Base-by-base conservation (phyloP, 2,888 invertebrate species). In the Diachrysia chrysitis region DNA sequence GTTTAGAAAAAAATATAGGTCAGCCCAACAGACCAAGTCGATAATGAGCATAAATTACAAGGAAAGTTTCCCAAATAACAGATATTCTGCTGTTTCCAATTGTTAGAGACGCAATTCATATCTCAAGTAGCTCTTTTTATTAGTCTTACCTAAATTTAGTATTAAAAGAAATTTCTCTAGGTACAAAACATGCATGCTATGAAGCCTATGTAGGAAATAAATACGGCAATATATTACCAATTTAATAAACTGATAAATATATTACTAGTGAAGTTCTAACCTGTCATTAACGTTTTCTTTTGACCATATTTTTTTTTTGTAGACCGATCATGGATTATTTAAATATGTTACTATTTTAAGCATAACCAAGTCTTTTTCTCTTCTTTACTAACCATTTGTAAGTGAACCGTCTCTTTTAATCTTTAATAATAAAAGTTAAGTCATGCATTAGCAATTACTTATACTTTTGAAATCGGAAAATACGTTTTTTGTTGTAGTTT, bases 1-100 rank as follows among this genome's bases (percentile, higher is more conserved):
- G 42, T 42, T 42, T n/a, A 6, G 42, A 42, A 42, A 42, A 42
- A 42, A n/a, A 42, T n/a, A 42, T 42, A n/a, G 42, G 42, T 42
- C 42, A 42, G 7, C 42, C 14, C 14, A 14, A 37, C 37, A 37
- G 37, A 10, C 25, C 25, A 25, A 25, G 25, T 3, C 25, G 25
- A 3, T 3, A 25, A 25, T 25, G 25, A 25, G 25, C 25, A 25
- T 25, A 42, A 5, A 42, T 42, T n/a, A 42, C 42, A 42, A 42
- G n/a, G 5, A 42, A 42, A 42, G 42, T 6, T 42, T 42, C 6
- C 0, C n/a, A n/a, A n/a, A 42, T n/a, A 6, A n/a, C 42, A 42
- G 42, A 14, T 37, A 14, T n/a, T n/a, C n/a, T 37, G 14, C 37
- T 37, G 37, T 37, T 14, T 14, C 14, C 37, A 37, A 37, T 37